A percentile compares a stretch with the other conserved stretches of the same genome.
Conservation (phyloP, 2,888 invertebrate genomes). For the Chymomyza amoena region DNA sequence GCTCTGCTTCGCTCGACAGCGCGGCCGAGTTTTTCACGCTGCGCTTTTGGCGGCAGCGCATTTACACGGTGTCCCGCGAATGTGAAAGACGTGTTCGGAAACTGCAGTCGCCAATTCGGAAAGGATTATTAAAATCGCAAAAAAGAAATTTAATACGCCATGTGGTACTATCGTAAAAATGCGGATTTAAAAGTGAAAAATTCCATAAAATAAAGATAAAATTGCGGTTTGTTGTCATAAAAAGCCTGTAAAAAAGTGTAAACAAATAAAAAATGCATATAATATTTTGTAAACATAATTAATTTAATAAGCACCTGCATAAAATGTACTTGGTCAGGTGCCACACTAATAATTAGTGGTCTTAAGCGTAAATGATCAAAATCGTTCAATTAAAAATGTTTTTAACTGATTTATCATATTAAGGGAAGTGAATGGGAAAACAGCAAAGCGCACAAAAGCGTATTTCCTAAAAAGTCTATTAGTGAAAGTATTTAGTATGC, state of each 20-base stretch:
- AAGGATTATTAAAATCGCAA: conserved; percentile 7
- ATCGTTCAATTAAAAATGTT: no score
- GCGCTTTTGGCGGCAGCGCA: conserved; percentile 25
- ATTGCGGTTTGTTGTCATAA: neutral
- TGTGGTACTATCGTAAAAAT: neutral
- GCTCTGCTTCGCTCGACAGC: neutral
- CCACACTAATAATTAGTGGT: no score
- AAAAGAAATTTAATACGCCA: neutral
- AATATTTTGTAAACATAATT: neutral
- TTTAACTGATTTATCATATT: no score
- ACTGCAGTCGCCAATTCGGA: conserved; percentile 8
- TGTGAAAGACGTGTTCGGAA: conserved; percentile 52
- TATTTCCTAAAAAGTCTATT: no score
- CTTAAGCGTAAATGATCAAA: no score
- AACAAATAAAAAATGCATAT: neutral
- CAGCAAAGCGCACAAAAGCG: no score
- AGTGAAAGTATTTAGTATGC: no score
- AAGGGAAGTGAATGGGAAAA: no score
- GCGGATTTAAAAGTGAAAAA: conserved; percentile 17
- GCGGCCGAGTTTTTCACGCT: conserved; percentile 24
- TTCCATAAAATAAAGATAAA: conserved; percentile 22
- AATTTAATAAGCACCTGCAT: no score
- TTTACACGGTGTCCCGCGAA: conserved; percentile 47
- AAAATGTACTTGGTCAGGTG: no score
- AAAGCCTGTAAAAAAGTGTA: neutral